Evolutionary conservation across 2,113 vertebrate species (phyloP).

Genomic region (Micronycteris hirsuta): DNA sequence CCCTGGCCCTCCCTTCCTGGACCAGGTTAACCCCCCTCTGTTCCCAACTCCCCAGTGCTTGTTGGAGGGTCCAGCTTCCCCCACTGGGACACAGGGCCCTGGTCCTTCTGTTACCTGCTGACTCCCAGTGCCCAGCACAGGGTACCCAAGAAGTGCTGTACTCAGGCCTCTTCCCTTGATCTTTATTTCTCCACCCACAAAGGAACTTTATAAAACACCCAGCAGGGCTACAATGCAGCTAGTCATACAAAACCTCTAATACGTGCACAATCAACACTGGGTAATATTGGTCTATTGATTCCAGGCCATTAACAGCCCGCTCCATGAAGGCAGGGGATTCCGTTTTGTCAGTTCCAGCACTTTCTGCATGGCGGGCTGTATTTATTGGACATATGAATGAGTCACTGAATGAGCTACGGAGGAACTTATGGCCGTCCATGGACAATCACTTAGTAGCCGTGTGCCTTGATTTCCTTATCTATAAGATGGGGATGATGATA

Average conservation of each 20-base stretch:
- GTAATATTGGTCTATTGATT: neutral
- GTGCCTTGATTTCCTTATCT: neutral
- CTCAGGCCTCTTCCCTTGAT: neutral
- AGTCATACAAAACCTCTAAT: neutral
- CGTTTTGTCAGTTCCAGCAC: neutral
- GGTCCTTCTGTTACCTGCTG: neutral
- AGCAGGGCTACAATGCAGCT: neutral
- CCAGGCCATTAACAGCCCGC: neutral
- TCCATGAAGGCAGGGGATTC: neutral
- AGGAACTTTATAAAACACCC: neutral
- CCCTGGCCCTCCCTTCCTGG: neutral
- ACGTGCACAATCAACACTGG: neutral
- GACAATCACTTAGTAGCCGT: neutral
- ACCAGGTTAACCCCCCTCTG: neutral
- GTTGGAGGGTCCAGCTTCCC: neutral
- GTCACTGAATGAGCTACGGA: neutral
- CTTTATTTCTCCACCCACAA: neutral
- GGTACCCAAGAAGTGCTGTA: neutral
- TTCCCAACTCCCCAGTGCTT: neutral
- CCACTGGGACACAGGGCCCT: too few relatives aligned
- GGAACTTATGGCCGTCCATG: neutral
- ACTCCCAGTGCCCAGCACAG: neutral
- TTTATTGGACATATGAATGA: neutral
- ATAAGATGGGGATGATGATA: neutral
- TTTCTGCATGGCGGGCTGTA: neutral